phyloP scores from a whole-genome alignment of 2,888 invertebrate species.

The Drosophila robusta region DNA sequence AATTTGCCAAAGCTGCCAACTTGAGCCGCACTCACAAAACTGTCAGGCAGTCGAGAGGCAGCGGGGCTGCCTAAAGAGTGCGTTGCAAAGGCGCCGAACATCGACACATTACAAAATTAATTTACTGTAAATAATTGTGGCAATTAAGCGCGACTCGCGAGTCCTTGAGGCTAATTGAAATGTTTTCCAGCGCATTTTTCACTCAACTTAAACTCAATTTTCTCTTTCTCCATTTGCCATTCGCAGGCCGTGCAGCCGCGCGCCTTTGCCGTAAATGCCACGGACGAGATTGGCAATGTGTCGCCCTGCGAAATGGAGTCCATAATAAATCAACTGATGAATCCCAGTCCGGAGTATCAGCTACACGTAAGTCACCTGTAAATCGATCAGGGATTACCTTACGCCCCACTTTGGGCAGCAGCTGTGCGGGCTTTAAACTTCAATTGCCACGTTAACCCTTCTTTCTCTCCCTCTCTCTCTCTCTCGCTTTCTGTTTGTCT shows the following conservation, averaged over 20 bases:
- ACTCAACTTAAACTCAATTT: not conserved
- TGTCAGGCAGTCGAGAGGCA: not conserved
- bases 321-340: slow-evolving; percentile 83
- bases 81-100: slow-evolving; percentile 46
- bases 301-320: slow-evolving; percentile 84
- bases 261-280: slow-evolving; percentile 64
- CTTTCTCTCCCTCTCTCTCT: not conserved
- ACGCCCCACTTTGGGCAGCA: slow-evolving; percentile 18
- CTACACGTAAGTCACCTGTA: slow-evolving; percentile 83
- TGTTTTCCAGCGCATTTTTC: slow-evolving; percentile 33
- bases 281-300: slow-evolving; percentile 81
- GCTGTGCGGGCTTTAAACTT: slow-evolving; percentile 46
- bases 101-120: slow-evolving; percentile 65
- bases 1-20: slow-evolving; percentile 31
- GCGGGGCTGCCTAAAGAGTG: not conserved
- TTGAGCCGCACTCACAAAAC: not conserved
- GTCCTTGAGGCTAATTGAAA: slow-evolving; percentile 43
- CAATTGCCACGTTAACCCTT: slow-evolving; percentile 38
- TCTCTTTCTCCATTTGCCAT: slow-evolving; percentile 3
- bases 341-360: slow-evolving; percentile 84
- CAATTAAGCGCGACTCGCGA: slow-evolving; percentile 55
- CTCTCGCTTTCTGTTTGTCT: too few relatives aligned
- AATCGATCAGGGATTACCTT: slow-evolving; percentile 35
- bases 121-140: slow-evolving; percentile 61
- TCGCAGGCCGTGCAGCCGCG: slow-evolving; percentile 80